phyloP scores from a whole-genome alignment of 2,113 vertebrate species.

The Gasterosteus aculeatus region DNA sequence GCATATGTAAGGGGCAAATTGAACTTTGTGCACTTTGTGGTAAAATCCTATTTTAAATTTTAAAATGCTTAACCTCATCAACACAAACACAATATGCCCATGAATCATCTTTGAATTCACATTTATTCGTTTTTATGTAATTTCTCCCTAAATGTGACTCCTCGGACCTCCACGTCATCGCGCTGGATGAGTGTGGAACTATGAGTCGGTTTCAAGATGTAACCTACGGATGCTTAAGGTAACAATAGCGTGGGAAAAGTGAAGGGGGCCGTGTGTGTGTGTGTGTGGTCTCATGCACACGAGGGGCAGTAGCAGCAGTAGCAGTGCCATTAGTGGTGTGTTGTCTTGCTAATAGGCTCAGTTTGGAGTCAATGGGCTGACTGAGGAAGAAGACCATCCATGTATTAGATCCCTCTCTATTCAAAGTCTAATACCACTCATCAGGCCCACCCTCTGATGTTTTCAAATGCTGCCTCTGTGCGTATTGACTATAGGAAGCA shows the following conservation, averaged over 20 bases:
- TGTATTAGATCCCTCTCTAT: constrained; percentile 81
- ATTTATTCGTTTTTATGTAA: not conserved
- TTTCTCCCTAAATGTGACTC: not conserved
- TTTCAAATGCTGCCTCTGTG: constrained; percentile 80
- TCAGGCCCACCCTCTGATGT: constrained; percentile 70
- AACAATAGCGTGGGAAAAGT: constrained; percentile 73
- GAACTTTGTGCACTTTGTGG: not conserved
- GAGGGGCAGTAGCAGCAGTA: constrained; percentile 60
- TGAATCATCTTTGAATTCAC: not conserved
- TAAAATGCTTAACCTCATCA: too few species aligned
- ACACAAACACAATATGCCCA: not conserved
- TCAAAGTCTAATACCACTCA: constrained; percentile 82
- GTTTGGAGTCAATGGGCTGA: constrained; percentile 79
- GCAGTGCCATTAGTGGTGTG: constrained; percentile 81
- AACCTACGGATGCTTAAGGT: constrained; percentile 52
- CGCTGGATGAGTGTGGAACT: constrained; percentile 16
- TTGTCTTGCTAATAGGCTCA: constrained; percentile 86
- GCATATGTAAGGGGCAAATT: not conserved
- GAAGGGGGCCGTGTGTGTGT: constrained; percentile 38
- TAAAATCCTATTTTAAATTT: not conserved
- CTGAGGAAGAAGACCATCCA: constrained; percentile 82
- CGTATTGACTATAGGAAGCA: constrained; percentile 73
- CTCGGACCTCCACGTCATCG: constrained; percentile 14
- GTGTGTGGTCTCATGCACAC: constrained; percentile 67
- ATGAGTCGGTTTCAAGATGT: constrained; percentile 57